These are phyloP conservation scores for Pogonocherus hispidulus DNA, from an alignment of 2,888 invertebrate species.

Conservation along the genomic window DNA sequence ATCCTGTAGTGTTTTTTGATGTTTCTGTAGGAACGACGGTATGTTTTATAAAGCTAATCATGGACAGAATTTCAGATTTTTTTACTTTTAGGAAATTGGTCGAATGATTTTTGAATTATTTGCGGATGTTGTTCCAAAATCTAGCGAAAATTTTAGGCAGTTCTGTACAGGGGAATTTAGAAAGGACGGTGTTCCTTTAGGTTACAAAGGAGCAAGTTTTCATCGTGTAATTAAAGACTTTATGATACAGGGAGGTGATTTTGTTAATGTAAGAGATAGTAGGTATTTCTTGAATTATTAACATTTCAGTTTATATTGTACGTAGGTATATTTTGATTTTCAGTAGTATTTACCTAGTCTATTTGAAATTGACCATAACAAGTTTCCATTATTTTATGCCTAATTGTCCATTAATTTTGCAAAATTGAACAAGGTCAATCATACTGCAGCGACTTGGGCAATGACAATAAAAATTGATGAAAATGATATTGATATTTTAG, in stretches of 20 bases:
- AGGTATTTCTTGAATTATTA: too few species aligned
- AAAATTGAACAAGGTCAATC: too few species aligned
- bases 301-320: not conserved
- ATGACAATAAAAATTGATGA: too few species aligned
- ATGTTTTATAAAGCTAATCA: slow-evolving; percentile 57
- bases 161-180: slow-evolving; percentile 98
- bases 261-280: slow-evolving; percentile 93
- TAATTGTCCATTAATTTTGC: too few species aligned
- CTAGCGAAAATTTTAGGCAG: slow-evolving; percentile 97
- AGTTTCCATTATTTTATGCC: too few species aligned
- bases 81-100: slow-evolving; percentile 83
- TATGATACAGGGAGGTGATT: slow-evolving; percentile 99
- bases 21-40: slow-evolving; percentile 96
- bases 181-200: slow-evolving; percentile 95
- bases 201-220: slow-evolving; percentile 96
- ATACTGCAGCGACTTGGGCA: too few species aligned
- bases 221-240: slow-evolving; percentile 99
- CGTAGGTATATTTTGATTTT: slow-evolving; percentile 3
- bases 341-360: too few species aligned
- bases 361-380: too few species aligned
- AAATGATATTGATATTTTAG: too few species aligned
- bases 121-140: slow-evolving; percentile 96
- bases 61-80: not conserved
- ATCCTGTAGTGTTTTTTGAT: slow-evolving; percentile 99
- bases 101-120: slow-evolving; percentile 98